Percentiles rank a stretch among this genome's conserved stretches.
Conservation (phyloP, 1,140 invertebrate species). For the Pseudomyrmex gracilis region DNA sequence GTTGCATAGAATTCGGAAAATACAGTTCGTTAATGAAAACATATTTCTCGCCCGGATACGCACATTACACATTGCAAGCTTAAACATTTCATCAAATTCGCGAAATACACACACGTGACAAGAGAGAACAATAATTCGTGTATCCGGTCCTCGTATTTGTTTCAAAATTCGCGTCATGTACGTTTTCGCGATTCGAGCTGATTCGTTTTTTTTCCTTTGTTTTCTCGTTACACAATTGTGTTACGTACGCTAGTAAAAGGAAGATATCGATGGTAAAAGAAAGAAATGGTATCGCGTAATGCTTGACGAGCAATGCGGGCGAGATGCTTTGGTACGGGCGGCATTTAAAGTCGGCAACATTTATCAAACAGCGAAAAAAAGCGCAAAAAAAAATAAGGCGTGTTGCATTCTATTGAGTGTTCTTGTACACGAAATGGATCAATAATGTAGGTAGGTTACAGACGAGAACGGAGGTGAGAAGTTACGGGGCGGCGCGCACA, state of each 20-base stretch:
- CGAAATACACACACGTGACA: conserved; percentile 11
- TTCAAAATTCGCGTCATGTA: background rate
- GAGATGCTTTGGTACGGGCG: background rate
- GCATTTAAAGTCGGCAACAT: background rate
- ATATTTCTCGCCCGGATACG: conserved; percentile 16
- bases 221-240: background rate
- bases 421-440: conserved; percentile 47
- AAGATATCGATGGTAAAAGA: conserved; percentile 6
- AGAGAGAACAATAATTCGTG: conserved; percentile 32
- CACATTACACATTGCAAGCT: background rate
- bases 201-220: background rate
- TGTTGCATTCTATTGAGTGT: conserved; percentile 16
- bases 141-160: background rate
- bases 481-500: conserved; percentile 47
- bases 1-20: conserved; percentile 58
- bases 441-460: conserved; percentile 57
- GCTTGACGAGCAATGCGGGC: background rate
- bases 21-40: conserved; percentile 54
- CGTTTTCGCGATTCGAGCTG: background rate
- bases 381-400: conserved; percentile 31
- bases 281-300: background rate
- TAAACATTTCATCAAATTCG: conserved; percentile 36
- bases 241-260: conserved; percentile 8
- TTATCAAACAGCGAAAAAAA: background rate
- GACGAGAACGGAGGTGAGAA: conserved; percentile 23